Percentiles rank a stretch among this genome's conserved stretches.
Evolutionary conservation across 2,888 invertebrate species (phyloP).

Genomic region (Tubulanus polymorphus): DNA sequence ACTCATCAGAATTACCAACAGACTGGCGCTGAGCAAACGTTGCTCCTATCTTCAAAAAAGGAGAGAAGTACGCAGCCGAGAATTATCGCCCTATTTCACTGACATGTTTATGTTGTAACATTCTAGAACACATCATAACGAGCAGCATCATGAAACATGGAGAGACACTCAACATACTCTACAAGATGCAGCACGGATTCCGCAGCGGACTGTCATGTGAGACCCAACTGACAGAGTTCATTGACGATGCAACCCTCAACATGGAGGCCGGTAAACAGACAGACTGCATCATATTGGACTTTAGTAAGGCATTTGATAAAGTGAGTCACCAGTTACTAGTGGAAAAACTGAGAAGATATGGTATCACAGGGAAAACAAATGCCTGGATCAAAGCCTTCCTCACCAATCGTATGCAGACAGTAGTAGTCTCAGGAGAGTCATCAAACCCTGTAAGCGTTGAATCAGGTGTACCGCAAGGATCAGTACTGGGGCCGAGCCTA

Average conservation of each 20-base stretch:
- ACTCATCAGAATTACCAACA: constrained; percentile 12
- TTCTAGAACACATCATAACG: constrained; percentile 20
- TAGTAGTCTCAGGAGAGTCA: constrained; percentile 11
- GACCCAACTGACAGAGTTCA: constrained; percentile 19
- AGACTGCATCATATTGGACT: constrained; percentile 21
- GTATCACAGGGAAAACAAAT: constrained; percentile 8
- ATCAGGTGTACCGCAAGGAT: constrained; percentile 21
- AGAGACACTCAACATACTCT: constrained; percentile 17
- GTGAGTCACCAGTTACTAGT: constrained; percentile 14
- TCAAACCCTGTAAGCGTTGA: constrained; percentile 14
- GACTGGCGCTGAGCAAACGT: constrained; percentile 21
- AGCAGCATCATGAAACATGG: constrained; percentile 16
- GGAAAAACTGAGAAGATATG: constrained; percentile 13
- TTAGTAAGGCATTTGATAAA: constrained; percentile 18
- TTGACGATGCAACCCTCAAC: constrained; percentile 13
- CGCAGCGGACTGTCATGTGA: constrained; percentile 19
- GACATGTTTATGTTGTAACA: constrained; percentile 18
- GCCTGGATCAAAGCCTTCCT: constrained; percentile 19
- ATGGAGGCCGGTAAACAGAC: constrained; percentile 16
- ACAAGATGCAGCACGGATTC: constrained; percentile 22
- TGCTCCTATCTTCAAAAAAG: constrained; percentile 21
- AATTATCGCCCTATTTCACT: constrained; percentile 24
- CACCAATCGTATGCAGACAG: constrained; percentile 10
- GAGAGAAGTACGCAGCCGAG: constrained; percentile 10
- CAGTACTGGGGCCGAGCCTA: constrained; percentile 20